Evolutionary conservation across 2,888 invertebrate genomes (phyloP).

Genomic region (Sinotaia quadrata): DNA sequence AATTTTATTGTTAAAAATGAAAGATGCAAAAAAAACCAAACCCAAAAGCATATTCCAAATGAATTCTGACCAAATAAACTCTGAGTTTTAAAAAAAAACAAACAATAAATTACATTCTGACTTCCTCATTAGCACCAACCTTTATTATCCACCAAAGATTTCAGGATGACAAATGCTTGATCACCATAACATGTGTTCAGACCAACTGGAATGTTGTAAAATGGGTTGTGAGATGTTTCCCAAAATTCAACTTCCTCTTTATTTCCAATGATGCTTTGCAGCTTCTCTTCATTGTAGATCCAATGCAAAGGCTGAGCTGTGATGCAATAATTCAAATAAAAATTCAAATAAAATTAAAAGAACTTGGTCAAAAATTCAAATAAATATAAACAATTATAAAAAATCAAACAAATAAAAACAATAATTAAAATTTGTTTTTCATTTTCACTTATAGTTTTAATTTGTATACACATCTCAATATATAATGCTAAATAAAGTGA

Average conservation of each 20-base stretch:
- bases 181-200: conserved; percentile 62
- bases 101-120: background rate
- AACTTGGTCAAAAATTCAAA: no score
- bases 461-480: no score
- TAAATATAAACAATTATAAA: no score
- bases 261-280: conserved; percentile 45
- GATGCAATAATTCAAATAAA: no score
- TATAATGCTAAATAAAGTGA: no score
- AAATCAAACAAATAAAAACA: no score
- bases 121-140: conserved; percentile 41
- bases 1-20: no score
- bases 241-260: conserved; percentile 57
- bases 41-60: background rate
- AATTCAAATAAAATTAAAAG: no score
- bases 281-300: conserved; percentile 58
- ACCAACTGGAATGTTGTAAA: conserved; percentile 52
- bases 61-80: background rate
- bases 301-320: conserved; percentile 61
- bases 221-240: conserved; percentile 60
- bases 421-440: no score
- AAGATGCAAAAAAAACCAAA: no score
- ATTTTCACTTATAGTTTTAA: no score
- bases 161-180: conserved; percentile 58
- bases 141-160: conserved; percentile 54
- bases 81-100: background rate